Evolutionary conservation across 2,888 invertebrate species (phyloP), one percentile per base, ranked within the genome.

Genomic region (Ametastegia equiseti): DNA sequence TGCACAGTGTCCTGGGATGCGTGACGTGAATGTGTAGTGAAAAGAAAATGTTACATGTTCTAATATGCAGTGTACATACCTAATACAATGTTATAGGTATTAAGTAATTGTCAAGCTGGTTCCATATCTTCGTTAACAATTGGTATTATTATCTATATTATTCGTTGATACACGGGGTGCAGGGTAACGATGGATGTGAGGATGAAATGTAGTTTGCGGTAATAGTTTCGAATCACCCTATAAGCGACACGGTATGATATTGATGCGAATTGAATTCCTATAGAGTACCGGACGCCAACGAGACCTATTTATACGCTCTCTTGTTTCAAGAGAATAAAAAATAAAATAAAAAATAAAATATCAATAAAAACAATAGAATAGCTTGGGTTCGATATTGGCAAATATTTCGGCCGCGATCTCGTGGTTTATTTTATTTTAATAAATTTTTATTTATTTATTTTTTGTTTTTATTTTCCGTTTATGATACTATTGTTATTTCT

Each of bases 281-380:
- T 67, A n/a, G 36, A 67, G 23, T 67, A 67, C 67, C 39, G 67
- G 39, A 67, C 67, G 39, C 42, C 67, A 67, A 65, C n/a, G 63
- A 65, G 63, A 65, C 1, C 33, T 15, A 15, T 36, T 65, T 15
- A 15, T 36, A 65, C 23, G 19, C 50, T 11, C 11, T 23, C 19
- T 23, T 54, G 54, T 54, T 11, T 11, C 9, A 54, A 23, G 2
- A 54, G 2, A 54, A 54, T 19, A 6, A 54, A 7, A 23, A 54
- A 9, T 9, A 6, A 19, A 54, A 54, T 23, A 19, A 54, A 23
- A 54, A 54, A 11, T 3, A 54, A 9, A 42, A 42, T 54, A 5
- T 13, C 5, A 47, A 47, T 13, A 47, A 13, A 47, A 13, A 47
- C 47, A 2, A 15, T 11, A 47, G 15, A n/a, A n/a, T n/a, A n/a